Evolutionary conservation across 64 coral and sea anemone species (phyloP), one percentile per base, ranked within the genome.

Genomic region (Montipora foliosa): DNA sequence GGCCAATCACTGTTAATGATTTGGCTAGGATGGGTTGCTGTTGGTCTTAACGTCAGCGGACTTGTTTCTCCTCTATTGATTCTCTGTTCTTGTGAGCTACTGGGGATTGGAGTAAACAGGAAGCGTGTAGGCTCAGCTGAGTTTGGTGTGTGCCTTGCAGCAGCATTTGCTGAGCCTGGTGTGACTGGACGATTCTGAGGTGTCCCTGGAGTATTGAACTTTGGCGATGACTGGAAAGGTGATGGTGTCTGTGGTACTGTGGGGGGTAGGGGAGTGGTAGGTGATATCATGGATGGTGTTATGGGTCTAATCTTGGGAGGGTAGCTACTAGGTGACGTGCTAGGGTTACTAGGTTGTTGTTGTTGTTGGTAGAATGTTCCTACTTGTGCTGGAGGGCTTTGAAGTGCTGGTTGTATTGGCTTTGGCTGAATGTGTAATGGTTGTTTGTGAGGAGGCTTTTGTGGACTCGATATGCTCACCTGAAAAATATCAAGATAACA

Each of bases 51-150:
- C 53, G 94, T 99, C 22, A 95, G 98, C 3, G 98, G 98, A n/a
- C 98, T 99, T 20, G 93, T 84, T 46, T 99, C 98, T 51, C 92
- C 90, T 75, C 89, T 74, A 9, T 24, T 51, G 1, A 45, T 47
- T 17, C 94, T 91, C 49, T 90, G 92, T 67, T 96, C 98, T 51
- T 90, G 88, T 14, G 92, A 88, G 12, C 66, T 82, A 77, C 88
- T 99, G 1, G 98, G 81, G 13, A 99, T 99, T 44, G 98, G 98
- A 1, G 98, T 99, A 71, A 99, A 99, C 22, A 96, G 88, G 79
- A 99, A 99, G 4, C 98, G 80, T 13, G 95, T 99, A 11, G 92
- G 82, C 19, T 99, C 98, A 60, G 81, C 73, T 13, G 92, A 79
- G 88, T 96, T 98, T n/a, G 97, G 91, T 24, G 94, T 94, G 50